Percentiles rank a stretch among this genome's conserved stretches.
phyloP scores from a whole-genome alignment of 92 coral and sea anemone genomes.

The Heliopora coerulea region DNA sequence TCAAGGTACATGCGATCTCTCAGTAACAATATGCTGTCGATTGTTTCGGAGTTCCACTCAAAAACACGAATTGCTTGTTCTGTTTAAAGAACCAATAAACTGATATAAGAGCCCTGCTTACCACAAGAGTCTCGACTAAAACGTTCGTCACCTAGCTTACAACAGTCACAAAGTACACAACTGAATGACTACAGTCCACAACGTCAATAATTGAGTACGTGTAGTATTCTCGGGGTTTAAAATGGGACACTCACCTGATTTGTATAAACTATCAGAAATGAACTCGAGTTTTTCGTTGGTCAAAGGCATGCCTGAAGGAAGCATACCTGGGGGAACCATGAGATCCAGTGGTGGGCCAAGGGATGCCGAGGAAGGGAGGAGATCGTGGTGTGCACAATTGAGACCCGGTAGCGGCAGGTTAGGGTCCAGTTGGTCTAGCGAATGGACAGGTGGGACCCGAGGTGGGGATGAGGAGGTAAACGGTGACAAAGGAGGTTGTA shows the following conservation, averaged over 20 bases:
- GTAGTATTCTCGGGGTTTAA: no score
- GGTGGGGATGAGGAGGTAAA: constrained; percentile 88
- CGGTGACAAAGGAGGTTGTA: constrained; percentile 75
- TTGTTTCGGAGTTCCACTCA: no score
- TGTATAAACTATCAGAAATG: constrained; percentile 18
- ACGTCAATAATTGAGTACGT: no score
- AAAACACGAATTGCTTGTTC: no score
- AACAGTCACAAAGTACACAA: no score
- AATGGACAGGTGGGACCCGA: constrained; percentile 96
- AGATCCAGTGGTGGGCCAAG: neutral
- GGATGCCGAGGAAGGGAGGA: constrained; percentile 10
- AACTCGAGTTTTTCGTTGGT: constrained; percentile 32
- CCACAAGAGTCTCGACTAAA: no score
- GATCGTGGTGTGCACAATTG: constrained; percentile 31
- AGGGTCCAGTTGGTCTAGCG: constrained; percentile 80
- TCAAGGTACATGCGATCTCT: no score
- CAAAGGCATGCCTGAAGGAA: constrained; percentile 23
- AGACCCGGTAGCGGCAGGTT: constrained; percentile 29
- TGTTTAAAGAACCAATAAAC: no score
- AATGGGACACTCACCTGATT: constrained; percentile 16
- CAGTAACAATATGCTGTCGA: no score
- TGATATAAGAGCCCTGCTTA: no score
- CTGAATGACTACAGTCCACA: no score
- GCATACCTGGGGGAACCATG: constrained; percentile 30
- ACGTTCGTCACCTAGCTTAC: no score